Evolutionary conservation across 1,140 invertebrate species (phyloP).

Genomic region (Drosophila nebulosa): DNA sequence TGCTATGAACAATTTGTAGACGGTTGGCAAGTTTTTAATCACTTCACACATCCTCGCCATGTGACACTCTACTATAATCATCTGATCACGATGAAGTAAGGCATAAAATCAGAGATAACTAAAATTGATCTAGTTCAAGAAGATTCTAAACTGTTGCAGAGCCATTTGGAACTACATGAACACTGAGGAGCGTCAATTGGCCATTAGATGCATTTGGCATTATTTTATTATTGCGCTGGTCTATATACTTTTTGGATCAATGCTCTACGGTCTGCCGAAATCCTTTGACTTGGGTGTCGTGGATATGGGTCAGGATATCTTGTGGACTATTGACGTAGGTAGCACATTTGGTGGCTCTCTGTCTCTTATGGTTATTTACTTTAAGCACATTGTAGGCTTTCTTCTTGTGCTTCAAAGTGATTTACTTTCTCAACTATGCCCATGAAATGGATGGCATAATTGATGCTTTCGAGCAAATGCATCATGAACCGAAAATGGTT

Average conservation of each 20-base stretch:
- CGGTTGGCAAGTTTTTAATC: neutral
- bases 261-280: neutral
- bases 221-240: neutral
- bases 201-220: conserved; percentile 15
- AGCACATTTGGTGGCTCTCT: neutral
- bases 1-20: conserved; percentile 4
- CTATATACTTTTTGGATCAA: fast-evolving
- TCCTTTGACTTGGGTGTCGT: conserved; percentile 19
- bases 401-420: conserved; percentile 17
- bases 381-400: neutral
- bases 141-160: conserved; percentile 1
- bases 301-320: conserved; percentile 30
- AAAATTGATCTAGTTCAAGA: neutral
- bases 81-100: conserved; percentile 14
- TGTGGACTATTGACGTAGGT: conserved; percentile 24
- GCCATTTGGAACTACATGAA: conserved; percentile 23
- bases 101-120: too few species aligned
- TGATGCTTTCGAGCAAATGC: conserved; percentile 13
- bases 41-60: conserved; percentile 18
- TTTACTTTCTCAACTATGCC: conserved; percentile 7
- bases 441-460: conserved; percentile 33
- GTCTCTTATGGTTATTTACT: neutral
- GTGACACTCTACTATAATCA: conserved; percentile 20
- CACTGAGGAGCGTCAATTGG: conserved; percentile 1
- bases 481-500: neutral